Percentiles rank a stretch among this genome's conserved stretches.
Conservation (phyloP, 1,140 invertebrate genomes). For the Ceratosolen solmsi region DNA sequence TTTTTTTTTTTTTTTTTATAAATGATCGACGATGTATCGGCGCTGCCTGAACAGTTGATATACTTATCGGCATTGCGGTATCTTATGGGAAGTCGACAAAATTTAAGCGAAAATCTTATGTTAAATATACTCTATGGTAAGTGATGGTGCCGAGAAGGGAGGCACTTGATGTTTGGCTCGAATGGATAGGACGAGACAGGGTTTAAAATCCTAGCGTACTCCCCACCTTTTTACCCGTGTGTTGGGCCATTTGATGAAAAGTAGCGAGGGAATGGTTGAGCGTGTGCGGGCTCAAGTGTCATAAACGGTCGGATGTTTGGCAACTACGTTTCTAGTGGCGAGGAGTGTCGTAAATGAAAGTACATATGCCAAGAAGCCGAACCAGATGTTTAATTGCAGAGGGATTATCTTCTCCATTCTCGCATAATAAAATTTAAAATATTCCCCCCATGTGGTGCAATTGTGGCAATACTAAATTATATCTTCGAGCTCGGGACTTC, state of each 20-base stretch:
- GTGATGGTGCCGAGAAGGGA: no score
- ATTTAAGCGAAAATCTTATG: no score
- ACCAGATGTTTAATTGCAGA: slow-evolving; percentile 44
- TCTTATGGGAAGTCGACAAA: neutral
- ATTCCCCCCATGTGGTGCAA: neutral
- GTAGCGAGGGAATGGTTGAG: neutral
- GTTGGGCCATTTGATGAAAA: neutral
- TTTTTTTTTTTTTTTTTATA: no score
- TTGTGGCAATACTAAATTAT: neutral
- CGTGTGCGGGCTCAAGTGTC: neutral
- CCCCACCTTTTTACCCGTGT: neutral
- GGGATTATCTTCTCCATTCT: slow-evolving; percentile 11
- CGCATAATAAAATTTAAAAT: slow-evolving; percentile 1
- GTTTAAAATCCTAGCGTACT: neutral
- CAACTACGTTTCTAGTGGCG: neutral
- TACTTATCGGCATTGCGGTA: neutral
- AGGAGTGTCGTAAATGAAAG: neutral
- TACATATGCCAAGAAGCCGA: slow-evolving; percentile 11
- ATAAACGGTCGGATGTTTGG: slow-evolving; percentile 3
- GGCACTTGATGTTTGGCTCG: no score
- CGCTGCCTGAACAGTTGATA: neutral
- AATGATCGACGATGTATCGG: neutral
- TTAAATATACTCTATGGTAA: no score
- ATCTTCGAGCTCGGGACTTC: slow-evolving; percentile 9
- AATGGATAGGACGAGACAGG: neutral